Conservation (phyloP, 30 jellyfish, hydroid and myxozoan species). For the Cassiopea andromeda region DNA sequence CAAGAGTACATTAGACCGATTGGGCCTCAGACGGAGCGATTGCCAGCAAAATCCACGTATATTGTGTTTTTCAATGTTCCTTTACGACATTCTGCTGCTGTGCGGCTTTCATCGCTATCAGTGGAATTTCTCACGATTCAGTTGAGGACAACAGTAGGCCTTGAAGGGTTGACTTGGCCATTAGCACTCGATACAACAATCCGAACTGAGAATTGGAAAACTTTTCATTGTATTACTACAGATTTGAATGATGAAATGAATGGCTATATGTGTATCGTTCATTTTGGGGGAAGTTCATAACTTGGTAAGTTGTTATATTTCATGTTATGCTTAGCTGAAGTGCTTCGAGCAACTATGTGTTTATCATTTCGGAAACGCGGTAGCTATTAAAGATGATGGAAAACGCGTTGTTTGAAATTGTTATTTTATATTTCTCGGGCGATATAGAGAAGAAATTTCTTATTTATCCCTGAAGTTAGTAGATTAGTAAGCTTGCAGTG, state of each 20-base stretch:
- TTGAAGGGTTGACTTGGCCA: background rate
- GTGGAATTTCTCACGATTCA: background rate
- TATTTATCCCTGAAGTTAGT: no score
- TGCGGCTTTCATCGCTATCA: background rate
- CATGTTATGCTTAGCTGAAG: background rate
- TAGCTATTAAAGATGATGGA: background rate
- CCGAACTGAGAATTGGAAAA: background rate
- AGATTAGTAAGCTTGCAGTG: no score
- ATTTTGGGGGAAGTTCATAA: background rate
- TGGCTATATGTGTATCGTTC: background rate
- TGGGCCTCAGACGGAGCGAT: background rate
- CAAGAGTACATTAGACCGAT: conserved; percentile 17
- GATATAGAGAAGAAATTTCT: no score
- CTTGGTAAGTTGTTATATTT: conserved; percentile 1
- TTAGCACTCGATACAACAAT: background rate
- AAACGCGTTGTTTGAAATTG: no score
- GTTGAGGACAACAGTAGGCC: background rate
- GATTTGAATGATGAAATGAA: background rate
- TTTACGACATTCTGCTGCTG: background rate
- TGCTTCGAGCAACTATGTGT: background rate
- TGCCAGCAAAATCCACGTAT: background rate
- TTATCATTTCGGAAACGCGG: background rate
- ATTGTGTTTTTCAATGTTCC: background rate
- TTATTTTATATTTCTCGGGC: no score
- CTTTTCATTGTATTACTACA: background rate